Base-by-base conservation (phyloP, 2,797 vertebrate genomes). In the Protosalanx chinensis region DNA sequence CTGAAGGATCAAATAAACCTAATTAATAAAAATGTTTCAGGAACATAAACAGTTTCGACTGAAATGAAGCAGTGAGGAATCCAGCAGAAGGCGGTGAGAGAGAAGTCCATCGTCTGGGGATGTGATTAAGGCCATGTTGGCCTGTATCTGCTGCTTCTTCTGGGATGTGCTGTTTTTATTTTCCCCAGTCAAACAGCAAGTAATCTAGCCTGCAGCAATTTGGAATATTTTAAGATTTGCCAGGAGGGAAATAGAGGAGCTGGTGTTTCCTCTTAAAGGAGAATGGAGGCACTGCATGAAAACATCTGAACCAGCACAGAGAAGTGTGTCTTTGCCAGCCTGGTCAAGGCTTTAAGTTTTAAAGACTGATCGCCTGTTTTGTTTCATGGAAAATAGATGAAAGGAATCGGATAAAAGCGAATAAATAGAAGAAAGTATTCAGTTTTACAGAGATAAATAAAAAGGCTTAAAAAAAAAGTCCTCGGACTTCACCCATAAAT, bases 171-270 rank as follows among this genome's bases (percentile, higher is more conserved):
- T 59, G 67, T 41, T 73, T 51, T 70, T 46, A n/a, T 63, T 27
- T 33, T 66, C 23, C 23, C 69, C 72, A 83, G 76, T 74, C 75
- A 79, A 41, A 71, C 78, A 76, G 82, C 81, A 82, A 85, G 86
- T 77, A 62, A 0, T 73, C 75, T 87, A 0, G 85, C 89, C 89
- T 76, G 81, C 76, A 86, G 89, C 85, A 2, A 81, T 88, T 85
- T 78, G 86, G 84, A 89, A 88, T 88, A 87, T 90, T 90, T 90
- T 76, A 89, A 88, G 86, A 82, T 65, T 72, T 60, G 87, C 88
- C 82, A 33, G 8, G 56, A 83, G 88, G 88, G 83, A 13, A 71
- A 74, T 67, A 80, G 77, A 41, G 62, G 76, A 64, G 70, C 75
- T 72, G 79, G 77, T 73, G 72, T 84, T 84, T 80, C 71, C 81